Evolutionary conservation across 1,140 invertebrate species (phyloP), one percentile per base, ranked within the genome.

Genomic region (Helicoverpa zea): DNA sequence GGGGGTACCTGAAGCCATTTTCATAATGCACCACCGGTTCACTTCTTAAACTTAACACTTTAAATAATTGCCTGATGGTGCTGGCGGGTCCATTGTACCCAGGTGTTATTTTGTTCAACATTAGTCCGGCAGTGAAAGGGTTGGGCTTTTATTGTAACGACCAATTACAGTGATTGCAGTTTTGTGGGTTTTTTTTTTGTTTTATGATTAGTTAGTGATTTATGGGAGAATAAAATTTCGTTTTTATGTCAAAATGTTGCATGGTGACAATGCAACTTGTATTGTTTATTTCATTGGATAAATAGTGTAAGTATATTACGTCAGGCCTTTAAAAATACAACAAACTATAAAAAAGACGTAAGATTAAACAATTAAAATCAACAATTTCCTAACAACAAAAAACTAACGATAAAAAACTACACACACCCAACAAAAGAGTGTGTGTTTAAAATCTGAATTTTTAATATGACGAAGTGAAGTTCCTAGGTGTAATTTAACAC

Each of bases 21-120:
- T 80, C 86, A 87, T 87, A 87, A 87, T 87, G 86, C 86, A 87
- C 84, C 84, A 85, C 78, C 59, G 52, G 70, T 70, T 77, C 80
- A 76, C 75, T 83, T 83, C 77, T 66, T 83, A 87, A 87, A 87
- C 86, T 87, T 87, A 82, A 87, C 82, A 85, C 86, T 87, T 87
- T 87, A 84, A 84, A 87, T 85, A 85, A 87, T 84, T 87, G 84
- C 58, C 76, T 61, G 75, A 56, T 51, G 43, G 78, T 52, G 70
- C 58, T 18, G 16, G 59, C 29, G 79, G 52, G 51, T 43, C 66
- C 12, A 54, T 54, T 35, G 75, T 64, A 66, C 75, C 59, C 61
- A 77, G 75, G 75, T 77, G 59, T 52, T 64, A 10, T 56, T 73
- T 58, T 58, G 70, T 35, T 51, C 14, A 30, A 16, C 49, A 59